Evolutionary conservation across 1,140 invertebrate species (phyloP), one percentile per base, ranked within the genome.

Genomic region (Eumeta japonica): DNA sequence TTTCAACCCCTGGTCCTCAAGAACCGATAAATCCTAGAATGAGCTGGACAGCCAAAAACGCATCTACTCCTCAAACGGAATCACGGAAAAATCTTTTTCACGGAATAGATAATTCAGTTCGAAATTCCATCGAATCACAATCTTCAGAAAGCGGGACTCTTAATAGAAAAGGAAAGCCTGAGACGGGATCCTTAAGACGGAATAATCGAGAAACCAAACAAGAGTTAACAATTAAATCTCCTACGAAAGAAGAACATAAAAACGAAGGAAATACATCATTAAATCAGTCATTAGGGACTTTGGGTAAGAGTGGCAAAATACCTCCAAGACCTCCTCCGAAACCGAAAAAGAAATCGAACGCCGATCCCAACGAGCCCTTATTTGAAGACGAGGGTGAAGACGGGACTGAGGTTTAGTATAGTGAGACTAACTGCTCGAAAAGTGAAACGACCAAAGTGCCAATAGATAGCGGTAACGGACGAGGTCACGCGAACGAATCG

Each of bases 331-430:
- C 87, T 16, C 87, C 87, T 7, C 88, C 88, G 2, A 89, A 89
- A 45, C 88, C 88, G 1, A 89, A 88, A 55, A 86, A 86, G 75
- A 89, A 87, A 53, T 66, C 64, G 32, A 54, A 63, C 41, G 50
- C 73, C 29, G 65, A 78, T 40, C 65, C 75, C 1, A 79, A 73
- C 48, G 81, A 79, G 43, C 86, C 87, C n/a, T 61, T 89, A 28
- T 90, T 89, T 50, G 87, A 90, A 52, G 89, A 92, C 55, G 88
- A 92, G 68, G 87, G 86, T 9, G 88, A 90, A 55, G 88, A 92
- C 50, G 89, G 89, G 27, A 92, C 88, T 49, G 88, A 90, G 79
- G 88, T 92, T 75, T 89, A 74, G 64, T 45, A n/a, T n/a, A n/a
- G n/a, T n/a, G n/a, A n/a, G n/a, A n/a, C n/a, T n/a, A 36, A 28